phyloP scores from a whole-genome alignment of 2,888 invertebrate species.

The Quadroppia sp. region DNA sequence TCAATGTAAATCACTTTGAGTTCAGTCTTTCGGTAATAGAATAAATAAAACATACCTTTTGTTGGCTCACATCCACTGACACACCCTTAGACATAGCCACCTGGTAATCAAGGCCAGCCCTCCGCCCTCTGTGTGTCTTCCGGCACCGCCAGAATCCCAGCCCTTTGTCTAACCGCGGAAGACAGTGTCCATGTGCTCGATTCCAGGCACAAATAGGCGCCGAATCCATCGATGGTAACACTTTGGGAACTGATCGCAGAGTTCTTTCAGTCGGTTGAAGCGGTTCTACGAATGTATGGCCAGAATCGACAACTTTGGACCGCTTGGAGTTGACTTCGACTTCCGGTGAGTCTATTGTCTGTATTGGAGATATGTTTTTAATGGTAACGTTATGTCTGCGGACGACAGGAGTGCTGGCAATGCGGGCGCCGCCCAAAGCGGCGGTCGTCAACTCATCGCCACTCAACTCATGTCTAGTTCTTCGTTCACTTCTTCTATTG shows the following conservation, averaged over 20 bases:
- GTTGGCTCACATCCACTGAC: no score
- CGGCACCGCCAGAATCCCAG: no score
- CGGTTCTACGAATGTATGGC: background rate
- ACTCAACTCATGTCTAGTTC: no score
- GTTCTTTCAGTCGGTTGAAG: background rate
- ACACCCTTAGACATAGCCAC: no score
- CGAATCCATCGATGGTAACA: background rate
- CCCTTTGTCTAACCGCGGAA: background rate
- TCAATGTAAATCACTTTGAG: constrained; percentile 1
- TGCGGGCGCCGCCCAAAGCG: background rate
- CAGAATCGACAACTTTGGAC: background rate
- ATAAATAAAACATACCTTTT: background rate
- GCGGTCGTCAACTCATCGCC: background rate
- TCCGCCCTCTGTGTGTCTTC: no score
- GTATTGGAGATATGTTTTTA: background rate
- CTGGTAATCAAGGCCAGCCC: no score
- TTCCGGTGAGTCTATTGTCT: background rate
- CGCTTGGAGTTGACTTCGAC: background rate
- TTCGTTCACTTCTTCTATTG: no score
- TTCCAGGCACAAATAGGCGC: background rate
- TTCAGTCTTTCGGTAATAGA: background rate
- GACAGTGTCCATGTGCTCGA: background rate
- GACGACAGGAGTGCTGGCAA: background rate
- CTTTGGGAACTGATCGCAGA: background rate
- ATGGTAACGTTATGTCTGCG: background rate